Conservation (phyloP, 2,888 invertebrate genomes). For the Hofmannophila pseudospretella region DNA sequence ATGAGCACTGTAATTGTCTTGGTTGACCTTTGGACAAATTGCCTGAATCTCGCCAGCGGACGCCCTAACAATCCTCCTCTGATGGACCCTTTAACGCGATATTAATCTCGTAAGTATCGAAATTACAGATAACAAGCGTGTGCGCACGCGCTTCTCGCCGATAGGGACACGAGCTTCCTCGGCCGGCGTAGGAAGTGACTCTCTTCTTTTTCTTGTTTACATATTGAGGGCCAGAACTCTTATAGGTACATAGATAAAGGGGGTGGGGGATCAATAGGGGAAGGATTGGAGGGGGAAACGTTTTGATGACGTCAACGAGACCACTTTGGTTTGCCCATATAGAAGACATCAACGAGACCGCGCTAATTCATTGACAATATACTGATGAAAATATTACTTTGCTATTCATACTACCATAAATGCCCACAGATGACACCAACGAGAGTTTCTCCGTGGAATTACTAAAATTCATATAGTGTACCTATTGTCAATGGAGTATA, state of each 20-base stretch:
- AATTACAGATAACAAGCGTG: conserved; percentile 38
- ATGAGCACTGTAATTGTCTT: conserved; percentile 26
- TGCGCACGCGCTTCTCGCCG: conserved; percentile 35
- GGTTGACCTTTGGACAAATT: conserved; percentile 40
- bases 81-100: conserved; percentile 32
- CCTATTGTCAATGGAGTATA: too few relatives aligned
- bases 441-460: too few relatives aligned
- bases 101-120: conserved; percentile 35
- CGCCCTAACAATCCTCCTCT: conserved; percentile 25
- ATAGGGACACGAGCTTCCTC: conserved; percentile 38
- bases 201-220: conserved; percentile 47
- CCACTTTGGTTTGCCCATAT: too few relatives aligned
- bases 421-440: too few relatives aligned
- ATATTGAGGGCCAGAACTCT: conserved; percentile 16
- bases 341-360: too few relatives aligned
- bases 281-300: too few relatives aligned
- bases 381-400: too few relatives aligned
- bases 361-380: too few relatives aligned
- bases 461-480: too few relatives aligned
- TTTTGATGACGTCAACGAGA: not conserved
- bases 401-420: too few relatives aligned
- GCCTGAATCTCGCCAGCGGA: conserved; percentile 25
- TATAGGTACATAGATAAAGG: not conserved
- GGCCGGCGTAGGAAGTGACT: conserved; percentile 42
- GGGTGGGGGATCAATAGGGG: too few relatives aligned